Evolutionary conservation across 2,888 invertebrate species (phyloP).

Genomic region (Trachelus tabidus): DNA sequence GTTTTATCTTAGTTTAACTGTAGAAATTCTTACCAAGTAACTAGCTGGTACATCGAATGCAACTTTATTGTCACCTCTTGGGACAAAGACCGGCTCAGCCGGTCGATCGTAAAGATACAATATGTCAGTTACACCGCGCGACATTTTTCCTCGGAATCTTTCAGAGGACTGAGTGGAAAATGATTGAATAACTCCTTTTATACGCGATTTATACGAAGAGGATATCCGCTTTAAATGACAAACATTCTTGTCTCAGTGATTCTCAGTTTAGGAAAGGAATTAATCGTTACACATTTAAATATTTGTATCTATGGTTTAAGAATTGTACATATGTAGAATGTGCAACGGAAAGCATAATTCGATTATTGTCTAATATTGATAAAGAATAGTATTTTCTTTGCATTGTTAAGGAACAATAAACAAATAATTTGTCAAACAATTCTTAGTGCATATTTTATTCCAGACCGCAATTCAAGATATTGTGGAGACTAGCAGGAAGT

Average conservation of each 20-base stretch:
- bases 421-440: background rate
- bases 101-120: slow-evolving; percentile 18
- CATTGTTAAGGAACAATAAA: background rate
- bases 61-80: slow-evolving; percentile 8
- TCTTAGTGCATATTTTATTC: background rate
- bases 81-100: slow-evolving; percentile 10
- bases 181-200: background rate
- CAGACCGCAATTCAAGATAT: background rate
- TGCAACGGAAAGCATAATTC: background rate
- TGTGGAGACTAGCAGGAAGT: background rate
- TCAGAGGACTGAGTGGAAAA: background rate
- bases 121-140: slow-evolving; percentile 13
- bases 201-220: background rate
- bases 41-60: slow-evolving; percentile 11
- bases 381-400: background rate
- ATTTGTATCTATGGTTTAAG: background rate
- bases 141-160: slow-evolving; percentile 7
- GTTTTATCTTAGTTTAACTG: background rate
- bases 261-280: background rate
- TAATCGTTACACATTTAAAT: background rate
- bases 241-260: background rate
- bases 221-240: background rate
- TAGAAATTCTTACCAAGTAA: slow-evolving; percentile 13
- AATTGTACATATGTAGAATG: background rate
- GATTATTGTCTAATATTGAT: background rate